Conservation (phyloP, 2,888 invertebrate genomes). For the Falcaria lacertinaria region DNA sequence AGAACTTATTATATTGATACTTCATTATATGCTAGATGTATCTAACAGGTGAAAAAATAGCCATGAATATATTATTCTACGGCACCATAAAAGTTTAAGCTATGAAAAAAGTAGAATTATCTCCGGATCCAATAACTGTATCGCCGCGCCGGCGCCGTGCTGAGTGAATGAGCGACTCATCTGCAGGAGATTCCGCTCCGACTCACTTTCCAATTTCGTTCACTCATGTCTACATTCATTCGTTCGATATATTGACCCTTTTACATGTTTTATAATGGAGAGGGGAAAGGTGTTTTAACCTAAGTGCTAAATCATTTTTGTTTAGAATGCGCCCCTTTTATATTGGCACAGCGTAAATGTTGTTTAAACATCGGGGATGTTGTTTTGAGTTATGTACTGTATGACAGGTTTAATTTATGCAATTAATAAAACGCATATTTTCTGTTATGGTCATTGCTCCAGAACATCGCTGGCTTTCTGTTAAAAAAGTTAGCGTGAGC, state of each 20-base stretch:
- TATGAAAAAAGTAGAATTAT: slow-evolving; percentile 7
- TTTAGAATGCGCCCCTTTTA: slow-evolving; percentile 19
- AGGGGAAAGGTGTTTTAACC: slow-evolving; percentile 25
- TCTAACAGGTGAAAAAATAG: too few species aligned
- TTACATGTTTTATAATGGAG: slow-evolving; percentile 47
- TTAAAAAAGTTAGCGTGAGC: too few species aligned
- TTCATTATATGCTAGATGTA: too few species aligned
- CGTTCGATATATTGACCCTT: slow-evolving; percentile 17
- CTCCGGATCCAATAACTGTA: slow-evolving; percentile 21
- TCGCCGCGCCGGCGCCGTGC: slow-evolving; percentile 1
- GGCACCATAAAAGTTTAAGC: neutral
- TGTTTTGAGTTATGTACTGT: neutral
- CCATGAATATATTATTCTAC: neutral
- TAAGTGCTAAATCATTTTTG: slow-evolving; percentile 38
- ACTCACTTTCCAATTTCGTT: slow-evolving; percentile 31
- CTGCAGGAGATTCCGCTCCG: slow-evolving; percentile 15
- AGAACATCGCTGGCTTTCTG: neutral
- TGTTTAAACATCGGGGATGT: slow-evolving; percentile 12
- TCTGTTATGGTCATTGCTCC: neutral
- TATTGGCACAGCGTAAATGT: slow-evolving; percentile 17
- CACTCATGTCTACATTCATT: slow-evolving; percentile 5
- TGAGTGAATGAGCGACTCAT: slow-evolving; percentile 14
- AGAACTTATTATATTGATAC: too few species aligned
- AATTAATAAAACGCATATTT: neutral
- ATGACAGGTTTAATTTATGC: neutral